phyloP scores from a whole-genome alignment of 1,140 invertebrate species.

The Cherax destructor region DNA sequence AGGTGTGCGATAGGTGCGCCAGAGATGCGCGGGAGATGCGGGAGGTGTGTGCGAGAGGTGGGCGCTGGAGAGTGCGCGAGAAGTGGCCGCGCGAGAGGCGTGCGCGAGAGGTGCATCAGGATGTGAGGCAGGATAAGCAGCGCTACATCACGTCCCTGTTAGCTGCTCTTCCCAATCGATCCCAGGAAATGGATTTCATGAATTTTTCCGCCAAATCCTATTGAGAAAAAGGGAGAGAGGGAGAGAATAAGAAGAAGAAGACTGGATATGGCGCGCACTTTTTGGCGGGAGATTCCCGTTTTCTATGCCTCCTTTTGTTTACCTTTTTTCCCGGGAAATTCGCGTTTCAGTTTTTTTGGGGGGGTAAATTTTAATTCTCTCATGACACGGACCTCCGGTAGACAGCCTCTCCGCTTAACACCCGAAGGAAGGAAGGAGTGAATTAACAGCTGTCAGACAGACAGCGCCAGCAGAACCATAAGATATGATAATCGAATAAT shows the following conservation, averaged over 20 bases:
- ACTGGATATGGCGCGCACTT: constrained; percentile 5
- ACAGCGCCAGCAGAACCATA: background rate
- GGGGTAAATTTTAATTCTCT: too few relatives aligned
- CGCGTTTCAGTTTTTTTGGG: background rate
- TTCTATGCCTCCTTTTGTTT: background rate
- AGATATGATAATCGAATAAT: background rate
- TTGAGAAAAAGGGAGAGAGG: constrained; percentile 61
- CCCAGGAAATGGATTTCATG: constrained; percentile 67
- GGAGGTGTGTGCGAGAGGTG: too few relatives aligned
- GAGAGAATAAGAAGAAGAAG: constrained; percentile 1
- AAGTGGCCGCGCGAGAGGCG: background rate
- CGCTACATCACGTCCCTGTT: constrained; percentile 46
- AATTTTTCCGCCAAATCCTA: constrained; percentile 68
- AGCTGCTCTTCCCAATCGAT: constrained; percentile 61
- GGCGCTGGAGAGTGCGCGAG: too few relatives aligned
- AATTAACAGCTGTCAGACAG: background rate
- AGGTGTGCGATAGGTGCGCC: too few relatives aligned
- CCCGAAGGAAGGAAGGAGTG: background rate
- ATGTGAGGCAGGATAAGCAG: constrained; percentile 21
- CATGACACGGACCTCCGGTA: too few relatives aligned
- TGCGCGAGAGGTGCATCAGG: background rate
- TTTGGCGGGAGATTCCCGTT: background rate
- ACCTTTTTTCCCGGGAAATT: background rate
- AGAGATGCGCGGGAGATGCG: too few relatives aligned
- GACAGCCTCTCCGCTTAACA: background rate